Percentiles rank a stretch among this genome's conserved stretches.
These are phyloP conservation scores for Tetrax tetrax DNA, from an alignment of 2,113 vertebrate genomes.

Conservation along the genomic window DNA sequence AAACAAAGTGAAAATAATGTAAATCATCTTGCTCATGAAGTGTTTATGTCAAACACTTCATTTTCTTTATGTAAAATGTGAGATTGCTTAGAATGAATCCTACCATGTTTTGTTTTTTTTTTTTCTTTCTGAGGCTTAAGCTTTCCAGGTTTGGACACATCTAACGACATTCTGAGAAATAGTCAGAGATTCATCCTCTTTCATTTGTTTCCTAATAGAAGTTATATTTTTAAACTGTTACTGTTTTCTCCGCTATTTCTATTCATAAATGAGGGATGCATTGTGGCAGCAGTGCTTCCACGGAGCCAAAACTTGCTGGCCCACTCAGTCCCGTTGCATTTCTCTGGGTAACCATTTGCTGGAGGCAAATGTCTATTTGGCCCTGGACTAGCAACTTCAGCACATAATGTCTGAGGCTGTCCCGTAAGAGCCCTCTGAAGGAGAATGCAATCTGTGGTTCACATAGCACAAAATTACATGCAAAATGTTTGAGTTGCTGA, in stretches of 20 bases:
- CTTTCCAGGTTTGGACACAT: neutral
- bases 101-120: neutral
- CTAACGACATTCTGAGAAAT: neutral
- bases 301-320: neutral
- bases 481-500: neutral
- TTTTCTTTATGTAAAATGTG: neutral
- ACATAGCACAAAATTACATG: neutral
- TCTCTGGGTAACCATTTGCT: neutral
- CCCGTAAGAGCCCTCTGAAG: neutral
- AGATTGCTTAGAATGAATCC: neutral
- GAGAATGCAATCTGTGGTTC: neutral
- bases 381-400: neutral
- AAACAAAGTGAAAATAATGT: slow-evolving; percentile 34
- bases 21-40: slow-evolving; percentile 24
- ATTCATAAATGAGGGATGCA: neutral
- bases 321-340: neutral
- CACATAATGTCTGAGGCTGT: neutral
- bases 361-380: neutral
- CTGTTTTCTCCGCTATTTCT: neutral
- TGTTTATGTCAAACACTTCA: neutral
- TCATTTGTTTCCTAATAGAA: neutral
- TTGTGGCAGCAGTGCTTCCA: neutral
- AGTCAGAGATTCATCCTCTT: neutral
- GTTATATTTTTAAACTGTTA: neutral
- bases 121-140: neutral